Percentiles rank a stretch among this genome's conserved stretches.
Evolutionary conservation across 1,140 invertebrate species (phyloP).

Genomic region (Elysia chlorotica): DNA sequence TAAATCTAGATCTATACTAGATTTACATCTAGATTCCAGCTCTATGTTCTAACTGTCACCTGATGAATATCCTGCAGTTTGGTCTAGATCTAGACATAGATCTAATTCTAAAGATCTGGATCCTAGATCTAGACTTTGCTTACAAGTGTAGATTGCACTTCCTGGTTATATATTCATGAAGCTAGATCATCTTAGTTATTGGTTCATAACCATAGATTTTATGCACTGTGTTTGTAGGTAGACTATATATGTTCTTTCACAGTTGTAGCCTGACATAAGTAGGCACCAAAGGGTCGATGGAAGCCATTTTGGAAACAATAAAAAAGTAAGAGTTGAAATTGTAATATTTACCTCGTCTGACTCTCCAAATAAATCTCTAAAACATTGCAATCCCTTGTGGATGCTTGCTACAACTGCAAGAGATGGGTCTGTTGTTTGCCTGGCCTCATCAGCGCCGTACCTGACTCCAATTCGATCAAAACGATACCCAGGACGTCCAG

Average conservation of each 20-base stretch:
- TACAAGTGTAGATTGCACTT: no score
- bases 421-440: conserved; percentile 43
- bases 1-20: not conserved
- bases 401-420: conserved; percentile 48
- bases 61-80: no score
- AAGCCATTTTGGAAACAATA: no score
- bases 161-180: no score
- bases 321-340: no score
- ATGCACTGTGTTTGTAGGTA: no score
- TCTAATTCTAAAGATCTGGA: not conserved
- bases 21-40: not conserved
- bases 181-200: no score
- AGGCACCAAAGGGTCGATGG: no score
- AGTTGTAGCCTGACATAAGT: no score
- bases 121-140: not conserved
- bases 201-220: no score
- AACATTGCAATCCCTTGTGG: conserved; percentile 58
- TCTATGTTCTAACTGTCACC: not conserved
- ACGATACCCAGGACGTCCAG: conserved; percentile 61
- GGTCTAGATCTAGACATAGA: not conserved
- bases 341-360: conserved; percentile 62
- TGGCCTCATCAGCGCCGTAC: conserved; percentile 52
- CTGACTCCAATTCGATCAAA: conserved; percentile 53
- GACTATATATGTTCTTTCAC: no score
- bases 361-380: conserved; percentile 61